Evolutionary conservation across 1,140 invertebrate genomes (phyloP).

Genomic region (Calosoma granatense): DNA sequence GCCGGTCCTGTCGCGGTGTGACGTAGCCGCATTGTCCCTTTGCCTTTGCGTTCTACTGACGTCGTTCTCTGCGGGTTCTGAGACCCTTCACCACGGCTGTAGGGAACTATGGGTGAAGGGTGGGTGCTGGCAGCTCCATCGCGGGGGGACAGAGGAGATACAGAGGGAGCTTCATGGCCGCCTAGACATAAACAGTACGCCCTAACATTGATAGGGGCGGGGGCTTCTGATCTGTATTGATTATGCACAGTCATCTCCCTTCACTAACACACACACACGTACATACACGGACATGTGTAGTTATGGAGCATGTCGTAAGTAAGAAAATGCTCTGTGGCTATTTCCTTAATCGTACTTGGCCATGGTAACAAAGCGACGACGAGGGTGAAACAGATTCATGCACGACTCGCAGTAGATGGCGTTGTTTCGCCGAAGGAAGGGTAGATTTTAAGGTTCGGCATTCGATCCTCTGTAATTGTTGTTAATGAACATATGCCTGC

Average conservation of each 20-base stretch:
- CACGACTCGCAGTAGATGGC: no score
- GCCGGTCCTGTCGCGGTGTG: neutral
- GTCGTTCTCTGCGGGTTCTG: neutral
- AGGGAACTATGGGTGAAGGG: neutral
- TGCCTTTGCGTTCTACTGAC: neutral
- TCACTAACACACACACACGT: neutral
- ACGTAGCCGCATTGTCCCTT: neutral
- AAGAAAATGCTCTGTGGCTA: no score
- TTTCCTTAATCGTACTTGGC: no score
- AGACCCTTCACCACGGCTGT: neutral
- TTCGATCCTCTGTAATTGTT: no score
- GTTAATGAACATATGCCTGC: no score
- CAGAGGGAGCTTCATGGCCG: neutral
- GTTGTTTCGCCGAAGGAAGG: no score
- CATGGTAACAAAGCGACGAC: no score
- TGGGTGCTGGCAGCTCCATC: neutral
- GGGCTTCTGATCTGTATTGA: conserved; percentile 6
- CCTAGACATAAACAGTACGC: conserved; percentile 7
- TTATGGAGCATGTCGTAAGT: no score
- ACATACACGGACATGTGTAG: no score
- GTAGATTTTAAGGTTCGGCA: no score
- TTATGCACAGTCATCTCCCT: neutral
- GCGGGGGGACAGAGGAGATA: neutral
- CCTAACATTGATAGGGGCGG: conserved; percentile 8
- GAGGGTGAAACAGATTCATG: no score